phyloP scores from a whole-genome alignment of 1,140 invertebrate genomes.

The Drosophila truncata region DNA sequence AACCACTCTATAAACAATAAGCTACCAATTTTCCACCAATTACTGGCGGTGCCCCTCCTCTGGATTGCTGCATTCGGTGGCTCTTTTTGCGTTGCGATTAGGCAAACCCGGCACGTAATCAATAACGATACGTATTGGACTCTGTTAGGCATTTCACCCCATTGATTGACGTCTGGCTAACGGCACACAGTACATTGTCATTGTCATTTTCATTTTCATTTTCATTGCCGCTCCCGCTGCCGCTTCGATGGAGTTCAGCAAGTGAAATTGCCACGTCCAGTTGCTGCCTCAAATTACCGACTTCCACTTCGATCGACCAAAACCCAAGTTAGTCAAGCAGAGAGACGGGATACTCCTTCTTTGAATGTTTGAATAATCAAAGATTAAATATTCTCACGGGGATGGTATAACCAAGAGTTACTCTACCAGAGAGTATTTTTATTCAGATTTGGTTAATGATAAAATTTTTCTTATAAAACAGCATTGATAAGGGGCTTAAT shows the following conservation, averaged over 20 bases:
- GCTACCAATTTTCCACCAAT: conserved; percentile 61
- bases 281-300: conserved; percentile 60
- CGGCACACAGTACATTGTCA: conserved; percentile 61
- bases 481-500: not conserved
- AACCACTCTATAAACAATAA: conserved; percentile 59
- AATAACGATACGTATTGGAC: conserved; percentile 56
- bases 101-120: conserved; percentile 76
- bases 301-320: conserved; percentile 54
- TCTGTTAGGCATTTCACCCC: conserved; percentile 64
- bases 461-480: not conserved
- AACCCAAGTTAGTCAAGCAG: conserved; percentile 11
- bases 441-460: not conserved
- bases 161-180: conserved; percentile 65
- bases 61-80: conserved; percentile 8
- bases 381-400: not conserved
- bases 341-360: conserved; percentile 8
- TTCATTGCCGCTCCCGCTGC: conserved; percentile 29
- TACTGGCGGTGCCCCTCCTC: conserved; percentile 14
- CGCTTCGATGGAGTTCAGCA: conserved; percentile 27
- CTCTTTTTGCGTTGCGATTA: conserved; percentile 45
- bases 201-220: conserved; percentile 60
- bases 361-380: not conserved
- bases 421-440: not conserved
- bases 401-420: not conserved
- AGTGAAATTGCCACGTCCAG: conserved; percentile 67